phyloP scores from a whole-genome alignment of 2,113 vertebrate genomes.

The Phainopepla nitens region DNA sequence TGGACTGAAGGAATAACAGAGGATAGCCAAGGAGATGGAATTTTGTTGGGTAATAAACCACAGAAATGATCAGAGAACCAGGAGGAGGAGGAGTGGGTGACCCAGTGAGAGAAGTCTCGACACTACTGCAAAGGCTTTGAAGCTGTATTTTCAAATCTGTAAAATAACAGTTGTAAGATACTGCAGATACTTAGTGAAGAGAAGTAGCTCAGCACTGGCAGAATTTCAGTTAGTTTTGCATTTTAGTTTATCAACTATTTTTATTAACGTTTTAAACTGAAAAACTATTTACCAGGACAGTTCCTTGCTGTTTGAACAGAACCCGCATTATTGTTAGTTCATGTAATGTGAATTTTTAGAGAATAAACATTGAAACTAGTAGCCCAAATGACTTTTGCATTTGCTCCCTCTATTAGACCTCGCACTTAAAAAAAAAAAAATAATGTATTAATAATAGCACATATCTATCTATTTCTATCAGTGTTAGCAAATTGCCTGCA shows the following conservation, averaged over 20 bases:
- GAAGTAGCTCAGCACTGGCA: neutral
- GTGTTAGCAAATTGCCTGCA: neutral
- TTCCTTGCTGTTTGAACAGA: neutral
- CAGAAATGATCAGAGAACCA: neutral
- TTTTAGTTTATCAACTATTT: neutral
- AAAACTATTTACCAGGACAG: neutral
- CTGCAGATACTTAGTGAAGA: neutral
- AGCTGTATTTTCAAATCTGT: neutral
- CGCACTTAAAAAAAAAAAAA: neutral
- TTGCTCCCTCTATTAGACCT: neutral
- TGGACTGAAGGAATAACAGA: neutral
- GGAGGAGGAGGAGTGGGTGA: neutral
- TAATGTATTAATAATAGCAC: neutral
- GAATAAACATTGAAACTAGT: neutral
- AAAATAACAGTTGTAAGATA: neutral
- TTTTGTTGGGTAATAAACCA: neutral
- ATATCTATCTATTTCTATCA: neutral
- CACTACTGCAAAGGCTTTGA: neutral
- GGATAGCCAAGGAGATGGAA: neutral
- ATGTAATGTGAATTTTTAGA: neutral
- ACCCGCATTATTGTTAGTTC: neutral
- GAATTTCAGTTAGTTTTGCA: neutral
- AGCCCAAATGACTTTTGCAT: neutral
- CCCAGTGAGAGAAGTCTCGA: neutral
- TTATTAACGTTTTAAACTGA: neutral